Base-by-base conservation (phyloP, 2,797 vertebrate species). In the Melanotaenia trifasciata region DNA sequence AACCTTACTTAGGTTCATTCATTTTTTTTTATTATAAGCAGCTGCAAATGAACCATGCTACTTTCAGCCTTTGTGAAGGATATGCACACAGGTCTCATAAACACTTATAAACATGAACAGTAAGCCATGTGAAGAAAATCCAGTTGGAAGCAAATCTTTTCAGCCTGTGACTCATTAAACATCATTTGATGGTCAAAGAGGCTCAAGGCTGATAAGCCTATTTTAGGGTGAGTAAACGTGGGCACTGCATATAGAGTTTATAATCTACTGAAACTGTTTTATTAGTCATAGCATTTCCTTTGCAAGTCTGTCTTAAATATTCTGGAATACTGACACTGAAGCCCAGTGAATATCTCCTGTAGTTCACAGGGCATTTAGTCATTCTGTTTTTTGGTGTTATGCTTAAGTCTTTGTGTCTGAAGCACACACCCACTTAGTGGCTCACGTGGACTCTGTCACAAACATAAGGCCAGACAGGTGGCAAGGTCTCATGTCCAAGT, bases 401-500 rank as follows among this genome's bases (percentile, higher is more conserved):
- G 59, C 50, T 61, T 3, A 54, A 50, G 33, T 69, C 58, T 51
- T 30, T 10, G 1, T 30, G 36, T 69, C n/a, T 56, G 70, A 8
- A 59, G 24, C 57, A 60, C 51, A 50, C 67, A 28, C 45, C 3
- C 33, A 59, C 51, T 51, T 56, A 59, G 68, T 57, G 50, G 36
- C 72, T 77, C 47, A 50, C 24, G 4, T 70, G 64, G 59, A 68
- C 72, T 74, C 61, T 24, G 20, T 54, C 45, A 58, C 53, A 69
- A 80, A 67, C 85, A 85, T 80, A 84, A 79, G 81, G 81, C 35
- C 75, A 72, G 76, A 81, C 89, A 90, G 88, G 88, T 93, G 92
- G 87, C 36, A 36, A 50, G 11, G 53, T 72, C 76, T 66, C 58
- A 22, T 64, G 71, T 84, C 85, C 84, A 88, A 74, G 85, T 78